phyloP scores from a whole-genome alignment of 2,888 invertebrate species.

The Leptodirus hochenwartii region DNA sequence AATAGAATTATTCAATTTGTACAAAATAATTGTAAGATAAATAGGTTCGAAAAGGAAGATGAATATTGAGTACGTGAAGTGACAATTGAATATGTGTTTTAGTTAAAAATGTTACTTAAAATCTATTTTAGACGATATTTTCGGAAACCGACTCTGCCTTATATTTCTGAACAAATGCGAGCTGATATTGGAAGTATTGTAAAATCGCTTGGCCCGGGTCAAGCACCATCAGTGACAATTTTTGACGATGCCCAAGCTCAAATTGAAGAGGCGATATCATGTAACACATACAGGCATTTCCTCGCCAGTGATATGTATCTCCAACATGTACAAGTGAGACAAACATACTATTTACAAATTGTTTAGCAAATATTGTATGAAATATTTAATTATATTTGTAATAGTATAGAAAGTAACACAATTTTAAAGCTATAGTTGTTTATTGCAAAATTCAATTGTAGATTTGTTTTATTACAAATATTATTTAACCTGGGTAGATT shows the following conservation, averaged over 20 bases:
- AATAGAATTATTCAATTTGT: too few relatives aligned
- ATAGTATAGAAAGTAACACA: too few relatives aligned
- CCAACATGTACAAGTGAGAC: constrained; percentile 58
- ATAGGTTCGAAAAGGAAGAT: too few relatives aligned
- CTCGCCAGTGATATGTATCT: constrained; percentile 85
- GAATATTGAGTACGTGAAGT: background rate
- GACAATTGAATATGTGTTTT: constrained; percentile 3
- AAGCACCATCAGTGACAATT: constrained; percentile 45
- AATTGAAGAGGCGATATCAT: constrained; percentile 68
- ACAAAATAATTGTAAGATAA: too few relatives aligned
- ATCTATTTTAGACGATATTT: constrained; percentile 38
- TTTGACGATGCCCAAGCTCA: constrained; percentile 53
- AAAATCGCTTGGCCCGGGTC: constrained; percentile 48
- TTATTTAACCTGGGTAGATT: too few relatives aligned
- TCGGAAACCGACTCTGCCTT: constrained; percentile 61
- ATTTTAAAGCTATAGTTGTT: too few relatives aligned
- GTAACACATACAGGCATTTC: constrained; percentile 83
- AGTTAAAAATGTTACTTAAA: constrained; percentile 5
- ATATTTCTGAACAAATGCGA: constrained; percentile 67
- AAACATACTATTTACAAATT: too few relatives aligned
- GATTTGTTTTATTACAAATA: too few relatives aligned
- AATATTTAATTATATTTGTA: too few relatives aligned
- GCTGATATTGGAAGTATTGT: constrained; percentile 57
- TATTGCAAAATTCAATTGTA: too few relatives aligned
- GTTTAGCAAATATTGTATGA: too few relatives aligned